Evolutionary conservation across 2,797 vertebrate species (phyloP).

Genomic region (Triplophysa bombifrons): DNA sequence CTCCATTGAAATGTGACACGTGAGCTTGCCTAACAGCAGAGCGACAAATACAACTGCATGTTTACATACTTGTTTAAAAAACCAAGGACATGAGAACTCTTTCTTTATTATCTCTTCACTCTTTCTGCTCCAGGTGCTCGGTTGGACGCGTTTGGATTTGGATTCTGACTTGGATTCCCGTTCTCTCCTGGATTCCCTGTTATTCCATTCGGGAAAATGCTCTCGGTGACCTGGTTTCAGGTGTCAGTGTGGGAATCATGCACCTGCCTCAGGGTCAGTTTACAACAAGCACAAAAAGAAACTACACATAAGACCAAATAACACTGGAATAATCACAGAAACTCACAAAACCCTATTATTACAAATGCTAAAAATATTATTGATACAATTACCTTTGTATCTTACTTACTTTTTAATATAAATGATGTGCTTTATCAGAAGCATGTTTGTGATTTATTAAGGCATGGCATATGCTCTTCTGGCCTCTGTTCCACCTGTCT

Average conservation of each 20-base stretch:
- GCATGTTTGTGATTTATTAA: constrained; percentile 42
- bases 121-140: constrained; percentile 68
- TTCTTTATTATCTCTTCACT: background rate
- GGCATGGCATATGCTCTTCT: constrained; percentile 82
- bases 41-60: background rate
- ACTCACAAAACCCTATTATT: background rate
- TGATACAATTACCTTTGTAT: too few relatives aligned
- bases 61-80: too few relatives aligned
- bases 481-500: constrained; percentile 75
- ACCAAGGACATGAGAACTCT: too few relatives aligned
- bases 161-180: constrained; percentile 71
- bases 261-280: constrained; percentile 91
- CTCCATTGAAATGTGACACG: too few relatives aligned
- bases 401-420: too few relatives aligned
- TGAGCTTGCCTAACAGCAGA: background rate
- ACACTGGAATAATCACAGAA: background rate
- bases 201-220: constrained; percentile 87
- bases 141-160: constrained; percentile 59
- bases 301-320: constrained; percentile 26
- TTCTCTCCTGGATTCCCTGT: constrained; percentile 85
- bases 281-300: background rate
- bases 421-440: too few relatives aligned
- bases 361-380: background rate
- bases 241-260: constrained; percentile 94
- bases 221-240: constrained; percentile 85